A percentile compares a stretch with the other conserved stretches of the same genome.
Conservation (phyloP, 2,797 vertebrate species). For the Anguilla marmorata region DNA sequence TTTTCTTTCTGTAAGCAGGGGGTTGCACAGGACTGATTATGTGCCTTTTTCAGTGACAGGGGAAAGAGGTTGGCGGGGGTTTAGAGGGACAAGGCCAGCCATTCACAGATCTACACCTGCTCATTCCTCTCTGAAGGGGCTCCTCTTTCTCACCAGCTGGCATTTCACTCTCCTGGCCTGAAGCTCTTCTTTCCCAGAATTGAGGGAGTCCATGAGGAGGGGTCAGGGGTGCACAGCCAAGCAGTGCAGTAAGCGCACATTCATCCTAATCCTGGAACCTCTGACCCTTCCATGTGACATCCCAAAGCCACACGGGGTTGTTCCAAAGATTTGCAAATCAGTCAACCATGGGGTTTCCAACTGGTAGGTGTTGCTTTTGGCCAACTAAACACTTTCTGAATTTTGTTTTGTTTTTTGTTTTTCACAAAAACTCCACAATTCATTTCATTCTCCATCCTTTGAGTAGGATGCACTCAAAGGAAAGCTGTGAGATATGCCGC, state of each 20-base stretch:
- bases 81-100: slow-evolving; percentile 36
- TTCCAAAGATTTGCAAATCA: neutral
- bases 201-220: neutral
- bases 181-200: slow-evolving; percentile 11
- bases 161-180: neutral
- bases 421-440: neutral
- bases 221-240: neutral
- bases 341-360: neutral
- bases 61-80: slow-evolving; percentile 2
- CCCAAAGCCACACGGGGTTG: neutral
- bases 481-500: neutral
- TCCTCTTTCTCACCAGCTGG: slow-evolving; percentile 16
- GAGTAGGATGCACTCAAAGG: neutral
- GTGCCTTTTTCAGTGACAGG: slow-evolving; percentile 35
- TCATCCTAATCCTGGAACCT: neutral
- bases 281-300: neutral
- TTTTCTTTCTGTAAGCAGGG: slow-evolving; percentile 31
- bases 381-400: neutral
- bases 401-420: slow-evolving; percentile 2
- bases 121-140: slow-evolving; percentile 33
- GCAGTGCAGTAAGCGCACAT: neutral
- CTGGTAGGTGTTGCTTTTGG: neutral
- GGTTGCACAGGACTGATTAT: slow-evolving; percentile 32
- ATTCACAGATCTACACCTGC: slow-evolving; percentile 42
- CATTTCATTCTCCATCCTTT: neutral